Evolutionary conservation across 2,888 invertebrate genomes (phyloP), one percentile per base, ranked within the genome.

Genomic region (Pecten maximus): DNA sequence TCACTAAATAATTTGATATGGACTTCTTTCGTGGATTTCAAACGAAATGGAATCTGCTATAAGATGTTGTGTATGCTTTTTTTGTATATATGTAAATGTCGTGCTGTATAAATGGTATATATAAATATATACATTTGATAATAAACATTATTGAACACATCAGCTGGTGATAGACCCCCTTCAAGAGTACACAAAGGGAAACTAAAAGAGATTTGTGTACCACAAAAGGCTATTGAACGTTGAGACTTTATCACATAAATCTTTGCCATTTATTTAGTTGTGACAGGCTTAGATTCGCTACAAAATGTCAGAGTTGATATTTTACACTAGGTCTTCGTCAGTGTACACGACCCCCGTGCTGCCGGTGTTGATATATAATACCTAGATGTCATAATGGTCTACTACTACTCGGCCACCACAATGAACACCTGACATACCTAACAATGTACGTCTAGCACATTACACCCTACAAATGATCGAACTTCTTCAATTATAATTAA

Each of bases 401-500:
- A 12, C 74, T 28, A 74, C 35, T 74, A 35, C 74, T 74, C 74
- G 35, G 0, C 1, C 74, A 35, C 10, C 10, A 74, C 74, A 74
- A 74, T 74, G 35, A 28, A 74, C 74, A 74, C 74, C 74, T 74
- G 74, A 74, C 74, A 74, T 23, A 35, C 74, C 74, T 12, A 28
- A 74, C 35, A 74, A 74, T 74, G 23, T 10, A 12, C 10, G 74
- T 28, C 74, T 74, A 35, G 74, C 35, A 35, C 28, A 74, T 74
- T 35, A 74, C 74, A 74, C 74, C 74, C 74, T 74, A 74, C 35
- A 74, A 74, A 74, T 74, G 74, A 74, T 35, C 74, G 74, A 74
- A 74, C 74, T 74, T 74, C 74, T 74, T 74, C 74, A 74, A 74
- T 74, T 35, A 74, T 35, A 74, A 74, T 74, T 74, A 74, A 74